A percentile compares a stretch with the other conserved stretches of the same genome.
Evolutionary conservation across 2,113 vertebrate genomes (phyloP).

Genomic region (Isurus oxyrinchus): DNA sequence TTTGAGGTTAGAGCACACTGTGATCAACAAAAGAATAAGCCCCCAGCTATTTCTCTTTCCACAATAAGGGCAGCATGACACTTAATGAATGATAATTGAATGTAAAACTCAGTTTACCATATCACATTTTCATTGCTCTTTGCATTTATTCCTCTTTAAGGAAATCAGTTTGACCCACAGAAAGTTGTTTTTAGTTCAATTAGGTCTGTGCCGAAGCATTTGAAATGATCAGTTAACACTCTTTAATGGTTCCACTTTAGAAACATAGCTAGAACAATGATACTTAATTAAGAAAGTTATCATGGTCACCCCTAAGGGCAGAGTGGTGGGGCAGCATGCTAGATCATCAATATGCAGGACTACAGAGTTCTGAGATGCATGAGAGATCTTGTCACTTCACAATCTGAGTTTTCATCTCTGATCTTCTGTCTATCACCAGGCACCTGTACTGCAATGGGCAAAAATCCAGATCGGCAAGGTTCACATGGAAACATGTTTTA

Average conservation of each 20-base stretch:
- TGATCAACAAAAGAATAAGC: background rate
- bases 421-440: background rate
- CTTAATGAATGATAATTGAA: conserved; percentile 11
- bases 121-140: background rate
- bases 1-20: background rate
- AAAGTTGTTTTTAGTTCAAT: background rate
- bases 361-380: background rate
- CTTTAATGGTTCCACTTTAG: background rate
- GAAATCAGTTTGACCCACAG: conserved; percentile 4
- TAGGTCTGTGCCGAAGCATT: background rate
- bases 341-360: background rate
- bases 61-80: background rate
- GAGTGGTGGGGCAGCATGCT: background rate
- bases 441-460: background rate
- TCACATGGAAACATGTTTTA: background rate
- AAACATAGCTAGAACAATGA: background rate
- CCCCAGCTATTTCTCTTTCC: conserved; percentile 10
- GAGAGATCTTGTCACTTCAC: background rate
- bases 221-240: background rate
- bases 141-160: background rate
- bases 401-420: background rate
- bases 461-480: background rate
- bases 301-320: background rate
- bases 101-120: background rate
- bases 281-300: background rate